Evolutionary conservation across 2,797 vertebrate genomes (phyloP), one percentile per base, ranked within the genome.

Genomic region (Cuniculus paca): DNA sequence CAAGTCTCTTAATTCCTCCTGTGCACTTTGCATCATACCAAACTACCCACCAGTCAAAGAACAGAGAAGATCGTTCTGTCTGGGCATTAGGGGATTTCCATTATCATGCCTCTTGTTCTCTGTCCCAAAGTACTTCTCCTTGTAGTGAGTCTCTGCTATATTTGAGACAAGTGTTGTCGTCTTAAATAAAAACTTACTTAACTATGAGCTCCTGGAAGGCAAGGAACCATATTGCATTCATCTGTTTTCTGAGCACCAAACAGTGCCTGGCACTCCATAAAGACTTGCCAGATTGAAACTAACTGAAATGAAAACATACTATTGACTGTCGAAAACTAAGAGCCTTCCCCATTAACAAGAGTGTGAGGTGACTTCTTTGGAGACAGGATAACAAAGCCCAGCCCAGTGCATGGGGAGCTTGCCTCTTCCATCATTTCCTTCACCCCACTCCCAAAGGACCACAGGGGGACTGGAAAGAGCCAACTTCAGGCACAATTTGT

Each of bases 301-400:
- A 75, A 79, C 52, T 8, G n/a, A 93, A 94, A 91, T n/a, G 78
- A 86, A 96, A 96, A 82, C 90, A 61, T 45, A 50, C 42, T 45
- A 14, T 31, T 54, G 50, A 65, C 75, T 7, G 16, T 63, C 52
- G 48, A 65, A 52, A 85, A 74, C 74, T 28, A n/a, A 0, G 12
- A 78, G 88, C 24, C 42, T 36, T 58, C 31, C 24, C 58, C 60
- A 36, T 48, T 63, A 17, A 19, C 42, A 65, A 50, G 17, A 68
- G 12, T 6, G 17, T 0, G 17, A 39, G 26, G 54, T 31, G 65
- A 52, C 3, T 34, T 87, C 65, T 90, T 13, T 28, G 31, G 13
- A 54, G 56, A 81, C 0, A 48, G 42, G 74, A 50, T 60, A 63
- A 39, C 19, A 52, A 61, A 61, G 72, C 31, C 34, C 7, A 63